Percentiles rank a stretch among this genome's conserved stretches.
phyloP scores from a whole-genome alignment of 2,113 vertebrate genomes.

The Kryptolebias marmoratus region DNA sequence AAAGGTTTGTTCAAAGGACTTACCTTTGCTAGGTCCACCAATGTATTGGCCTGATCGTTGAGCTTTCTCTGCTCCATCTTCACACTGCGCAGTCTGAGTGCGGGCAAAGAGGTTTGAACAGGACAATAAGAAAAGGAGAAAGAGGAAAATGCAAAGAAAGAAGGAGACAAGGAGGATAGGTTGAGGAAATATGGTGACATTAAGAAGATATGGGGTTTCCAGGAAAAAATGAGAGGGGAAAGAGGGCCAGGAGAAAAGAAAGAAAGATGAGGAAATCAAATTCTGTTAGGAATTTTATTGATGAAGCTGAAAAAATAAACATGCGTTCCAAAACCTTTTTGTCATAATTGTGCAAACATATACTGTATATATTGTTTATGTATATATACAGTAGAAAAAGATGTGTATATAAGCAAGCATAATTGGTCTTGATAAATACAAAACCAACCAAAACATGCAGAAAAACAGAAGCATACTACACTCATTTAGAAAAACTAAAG shows the following conservation, averaged over 20 bases:
- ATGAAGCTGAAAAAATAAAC: conserved; percentile 49
- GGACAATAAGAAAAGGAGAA: conserved; percentile 7
- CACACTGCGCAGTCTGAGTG: conserved; percentile 89
- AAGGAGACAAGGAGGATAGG: neutral
- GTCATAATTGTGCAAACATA: conserved; percentile 55
- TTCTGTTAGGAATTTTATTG: conserved; percentile 53
- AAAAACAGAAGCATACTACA: conserved; percentile 70
- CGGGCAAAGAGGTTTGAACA: conserved; percentile 31
- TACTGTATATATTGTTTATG: conserved; percentile 41
- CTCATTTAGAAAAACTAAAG: conserved; percentile 28
- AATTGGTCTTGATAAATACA: conserved; percentile 72
- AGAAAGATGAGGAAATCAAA: conserved; percentile 40
- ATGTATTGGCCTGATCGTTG: conserved; percentile 90
- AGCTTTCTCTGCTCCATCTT: conserved; percentile 94
- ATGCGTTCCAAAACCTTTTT: conserved; percentile 66
- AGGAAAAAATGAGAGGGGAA: conserved; percentile 42
- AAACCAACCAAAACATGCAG: conserved; percentile 79
- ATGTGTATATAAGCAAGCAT: conserved; percentile 61
- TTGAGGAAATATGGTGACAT: neutral
- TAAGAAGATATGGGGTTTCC: conserved; percentile 23
- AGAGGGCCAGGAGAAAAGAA: conserved; percentile 37
- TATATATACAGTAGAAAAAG: conserved; percentile 33
- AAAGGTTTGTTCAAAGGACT: conserved; percentile 3
- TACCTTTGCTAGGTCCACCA: conserved; percentile 92
- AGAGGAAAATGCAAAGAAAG: conserved; percentile 1